These are phyloP conservation scores for Tiliacea aurago DNA, from an alignment of 2,888 invertebrate species.

Conservation along the genomic window DNA sequence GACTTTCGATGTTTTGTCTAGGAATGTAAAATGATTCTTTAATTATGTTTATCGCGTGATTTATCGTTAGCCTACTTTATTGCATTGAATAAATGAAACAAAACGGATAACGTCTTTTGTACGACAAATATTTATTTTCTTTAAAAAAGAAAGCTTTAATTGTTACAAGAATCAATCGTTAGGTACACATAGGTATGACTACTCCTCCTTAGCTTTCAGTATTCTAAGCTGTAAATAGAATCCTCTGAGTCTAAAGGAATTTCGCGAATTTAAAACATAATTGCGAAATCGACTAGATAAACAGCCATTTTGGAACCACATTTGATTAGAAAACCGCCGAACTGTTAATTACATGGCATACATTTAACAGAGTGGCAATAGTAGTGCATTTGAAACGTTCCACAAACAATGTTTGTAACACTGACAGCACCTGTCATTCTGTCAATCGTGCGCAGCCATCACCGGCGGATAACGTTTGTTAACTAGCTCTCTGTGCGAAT, in stretches of 20 bases:
- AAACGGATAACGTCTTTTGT: not conserved
- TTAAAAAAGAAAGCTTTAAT: not conserved
- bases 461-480: conserved; percentile 9
- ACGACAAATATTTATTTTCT: no score
- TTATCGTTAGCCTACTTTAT: not conserved
- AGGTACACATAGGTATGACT: not conserved
- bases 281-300: not conserved
- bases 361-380: not conserved
- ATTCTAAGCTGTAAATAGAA: not conserved
- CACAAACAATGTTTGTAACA: conserved; percentile 11
- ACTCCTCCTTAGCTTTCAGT: not conserved
- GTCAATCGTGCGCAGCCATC: not conserved
- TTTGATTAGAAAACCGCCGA: not conserved
- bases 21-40: not conserved
- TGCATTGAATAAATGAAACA: not conserved
- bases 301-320: not conserved
- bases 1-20: not conserved
- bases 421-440: conserved; percentile 34
- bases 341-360: not conserved
- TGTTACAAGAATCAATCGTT: not conserved
- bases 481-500: not conserved
- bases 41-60: not conserved
- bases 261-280: not conserved
- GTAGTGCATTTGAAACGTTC: conserved; percentile 3
- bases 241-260: not conserved